Conservation (phyloP, 2,113 vertebrate genomes). For the Dasypus novemcinctus region DNA sequence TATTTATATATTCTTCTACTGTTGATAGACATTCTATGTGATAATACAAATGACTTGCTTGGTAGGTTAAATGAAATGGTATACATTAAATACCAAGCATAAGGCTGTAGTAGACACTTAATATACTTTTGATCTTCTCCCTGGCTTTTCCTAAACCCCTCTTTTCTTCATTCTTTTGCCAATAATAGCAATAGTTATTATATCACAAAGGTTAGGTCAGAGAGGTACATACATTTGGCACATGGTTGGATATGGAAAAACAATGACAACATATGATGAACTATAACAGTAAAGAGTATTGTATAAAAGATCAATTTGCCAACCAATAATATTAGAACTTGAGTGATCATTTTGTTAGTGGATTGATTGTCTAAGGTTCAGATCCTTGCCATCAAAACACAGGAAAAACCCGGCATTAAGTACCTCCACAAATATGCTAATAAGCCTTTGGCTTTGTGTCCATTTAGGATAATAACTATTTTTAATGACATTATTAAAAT, state of each 20-base stretch:
- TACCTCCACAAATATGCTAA: neutral
- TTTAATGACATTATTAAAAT: neutral
- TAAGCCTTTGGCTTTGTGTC: neutral
- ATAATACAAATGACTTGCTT: slow-evolving; percentile 43
- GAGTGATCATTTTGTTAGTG: neutral
- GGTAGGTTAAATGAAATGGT: slow-evolving; percentile 49
- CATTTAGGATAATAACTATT: neutral
- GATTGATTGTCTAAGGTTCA: neutral
- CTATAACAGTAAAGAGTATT: neutral
- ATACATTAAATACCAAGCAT: neutral
- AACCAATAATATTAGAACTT: neutral
- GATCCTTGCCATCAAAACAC: neutral
- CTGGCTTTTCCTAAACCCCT: neutral
- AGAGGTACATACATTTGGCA: neutral
- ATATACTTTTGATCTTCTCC: neutral
- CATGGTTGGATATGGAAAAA: neutral
- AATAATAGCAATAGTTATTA: neutral
- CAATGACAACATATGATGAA: neutral
- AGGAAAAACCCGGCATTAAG: neutral
- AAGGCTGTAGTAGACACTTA: neutral
- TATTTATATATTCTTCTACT: slow-evolving; percentile 54
- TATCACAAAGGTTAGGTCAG: neutral
- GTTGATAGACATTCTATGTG: neutral
- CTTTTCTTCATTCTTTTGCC: neutral
- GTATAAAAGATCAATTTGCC: neutral